These are phyloP conservation scores for Cygnus olor DNA, from an alignment of 2,797 vertebrate genomes.

Conservation along the genomic window DNA sequence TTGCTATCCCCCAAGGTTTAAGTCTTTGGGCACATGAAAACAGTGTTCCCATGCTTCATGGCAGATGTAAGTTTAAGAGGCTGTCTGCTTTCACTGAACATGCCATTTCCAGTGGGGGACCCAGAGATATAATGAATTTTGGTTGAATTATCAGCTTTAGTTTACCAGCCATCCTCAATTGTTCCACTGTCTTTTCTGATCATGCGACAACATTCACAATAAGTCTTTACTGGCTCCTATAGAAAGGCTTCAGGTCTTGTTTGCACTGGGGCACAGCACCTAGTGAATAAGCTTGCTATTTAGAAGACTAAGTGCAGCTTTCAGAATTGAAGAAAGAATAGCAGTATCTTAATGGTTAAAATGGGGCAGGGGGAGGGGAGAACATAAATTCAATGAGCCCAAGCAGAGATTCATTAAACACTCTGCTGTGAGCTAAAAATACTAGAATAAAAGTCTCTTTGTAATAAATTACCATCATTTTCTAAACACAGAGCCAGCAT, in stretches of 20 bases:
- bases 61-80: background rate
- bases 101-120: background rate
- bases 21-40: background rate
- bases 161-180: background rate
- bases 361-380: background rate
- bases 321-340: background rate
- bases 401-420: constrained; percentile 69
- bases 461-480: constrained; percentile 68
- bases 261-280: background rate
- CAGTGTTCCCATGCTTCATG: background rate
- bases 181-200: background rate
- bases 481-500: constrained; percentile 69
- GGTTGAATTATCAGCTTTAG: background rate
- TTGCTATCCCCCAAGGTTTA: background rate
- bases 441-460: constrained; percentile 73
- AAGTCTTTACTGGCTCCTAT: background rate
- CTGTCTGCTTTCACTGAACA: background rate
- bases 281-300: background rate
- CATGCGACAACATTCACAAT: rapidly evolving
- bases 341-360: constrained; percentile 45
- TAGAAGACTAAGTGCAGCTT: background rate
- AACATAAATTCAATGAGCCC: constrained; percentile 55
- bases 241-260: background rate
- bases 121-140: background rate
- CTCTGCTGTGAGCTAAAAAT: constrained; percentile 65